phyloP scores from a whole-genome alignment of 2,797 vertebrate species.

The Calcarius lapponicus region DNA sequence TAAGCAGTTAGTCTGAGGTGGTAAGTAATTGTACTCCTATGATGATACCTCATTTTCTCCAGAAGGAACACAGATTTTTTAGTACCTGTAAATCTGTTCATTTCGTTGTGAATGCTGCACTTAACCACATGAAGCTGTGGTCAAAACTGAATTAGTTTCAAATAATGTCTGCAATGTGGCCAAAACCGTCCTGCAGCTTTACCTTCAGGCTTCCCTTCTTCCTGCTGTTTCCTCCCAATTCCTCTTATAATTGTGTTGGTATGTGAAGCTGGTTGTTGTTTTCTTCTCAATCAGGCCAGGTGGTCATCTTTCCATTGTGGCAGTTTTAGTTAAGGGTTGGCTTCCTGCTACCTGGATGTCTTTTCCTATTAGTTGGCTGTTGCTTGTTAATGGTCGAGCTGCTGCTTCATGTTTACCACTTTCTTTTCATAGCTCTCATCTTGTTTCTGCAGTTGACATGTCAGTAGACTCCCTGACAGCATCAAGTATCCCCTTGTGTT shows the following conservation, averaged over 20 bases:
- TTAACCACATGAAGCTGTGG: neutral
- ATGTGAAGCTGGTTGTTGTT: neutral
- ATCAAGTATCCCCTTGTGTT: neutral
- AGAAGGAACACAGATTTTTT: neutral
- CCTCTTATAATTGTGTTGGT: neutral
- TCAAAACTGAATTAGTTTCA: neutral
- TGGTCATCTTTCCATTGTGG: neutral
- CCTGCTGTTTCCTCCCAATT: neutral
- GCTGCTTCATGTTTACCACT: neutral
- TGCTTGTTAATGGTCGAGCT: neutral
- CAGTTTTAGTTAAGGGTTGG: neutral
- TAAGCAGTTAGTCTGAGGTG: neutral
- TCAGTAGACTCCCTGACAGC: neutral
- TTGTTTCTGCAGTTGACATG: neutral
- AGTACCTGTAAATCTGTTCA: neutral
- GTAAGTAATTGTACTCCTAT: neutral
- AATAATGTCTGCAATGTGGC: neutral
- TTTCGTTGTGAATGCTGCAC: neutral
- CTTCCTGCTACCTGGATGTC: neutral
- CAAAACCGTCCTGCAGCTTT: neutral
- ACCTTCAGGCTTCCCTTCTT: neutral
- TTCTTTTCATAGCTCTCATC: constrained; percentile 2
- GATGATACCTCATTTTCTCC: neutral
- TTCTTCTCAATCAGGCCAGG: neutral
- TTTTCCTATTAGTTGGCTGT: neutral